Evolutionary conservation across 37 sponge, comb jelly and placozoan species (phyloP), one percentile per base, ranked within the genome.

Genomic region (Petrosia ficiformis): DNA sequence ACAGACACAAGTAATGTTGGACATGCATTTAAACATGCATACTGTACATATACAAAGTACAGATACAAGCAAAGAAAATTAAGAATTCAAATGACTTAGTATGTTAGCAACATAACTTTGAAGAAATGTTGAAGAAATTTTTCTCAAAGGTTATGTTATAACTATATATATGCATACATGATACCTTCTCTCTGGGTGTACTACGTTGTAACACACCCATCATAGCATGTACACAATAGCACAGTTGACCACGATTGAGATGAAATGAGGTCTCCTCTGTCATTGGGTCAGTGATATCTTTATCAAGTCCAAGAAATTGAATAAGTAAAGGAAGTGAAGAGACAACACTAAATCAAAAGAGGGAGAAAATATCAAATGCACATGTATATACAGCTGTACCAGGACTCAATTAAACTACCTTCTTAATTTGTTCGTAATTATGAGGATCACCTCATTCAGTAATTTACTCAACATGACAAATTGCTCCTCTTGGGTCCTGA

Each of bases 271-370:
- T 11, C 2, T 14, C 16, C 21, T 8, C 3, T 67, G 67, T 74
- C 38, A 11, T 1, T 3, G 75, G 70, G 44, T 75, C 76, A 58
- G 44, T 75, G n/a, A 75, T 74, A n/a, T 75, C 70, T 58, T 67
- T 74, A 56, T 82, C 37, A 31, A 82, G 69, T 24, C 75, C 34
- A 1, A 82, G 75, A 37, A 39, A 82, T 3, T 16, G 6, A 40
- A 82, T 39, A 26, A 82, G 67, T 8, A 31, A 19, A 10, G 44
- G 32, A 29, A 75, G 41, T 56, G 83, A 82, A 36, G 70, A 39
- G 2, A 73, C 74, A 34, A 33, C 44, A n/a, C 80, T 80, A 39
- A 16, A 42, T 5, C 24, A 21, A 8, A 42, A 21, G 21, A 6
- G 6, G 56, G 52, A 38, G 52, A 21, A 21, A 34, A 6, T 16